These are phyloP conservation scores for Papilio polytes DNA, from an alignment of 1,140 invertebrate genomes.

Conservation along the genomic window DNA sequence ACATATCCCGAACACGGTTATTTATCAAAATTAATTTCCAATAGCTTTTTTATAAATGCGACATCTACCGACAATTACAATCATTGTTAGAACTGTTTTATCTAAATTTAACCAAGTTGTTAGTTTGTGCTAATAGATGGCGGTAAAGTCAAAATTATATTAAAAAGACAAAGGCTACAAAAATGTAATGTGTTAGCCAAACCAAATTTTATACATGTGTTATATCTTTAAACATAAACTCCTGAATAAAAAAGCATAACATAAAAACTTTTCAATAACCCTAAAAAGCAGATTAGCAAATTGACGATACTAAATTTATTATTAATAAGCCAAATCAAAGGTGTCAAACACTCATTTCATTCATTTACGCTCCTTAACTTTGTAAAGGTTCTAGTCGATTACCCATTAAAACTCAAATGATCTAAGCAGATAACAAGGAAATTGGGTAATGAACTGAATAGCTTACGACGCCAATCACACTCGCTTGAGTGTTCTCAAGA, in stretches of 20 bases:
- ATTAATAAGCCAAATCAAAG: neutral
- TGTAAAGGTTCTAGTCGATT: neutral
- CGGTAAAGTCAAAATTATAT: neutral
- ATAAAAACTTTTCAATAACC: neutral
- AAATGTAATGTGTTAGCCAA: neutral
- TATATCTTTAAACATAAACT: neutral
- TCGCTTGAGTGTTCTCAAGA: slow-evolving; percentile 2
- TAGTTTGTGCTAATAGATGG: neutral
- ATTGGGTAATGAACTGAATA: slow-evolving; percentile 21
- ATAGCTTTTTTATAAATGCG: neutral
- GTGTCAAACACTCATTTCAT: neutral
- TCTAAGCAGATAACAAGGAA: slow-evolving; percentile 24
- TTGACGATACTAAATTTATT: neutral
- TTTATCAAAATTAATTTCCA: neutral
- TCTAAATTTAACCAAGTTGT: neutral
- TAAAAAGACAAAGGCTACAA: neutral
- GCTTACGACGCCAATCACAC: slow-evolving; percentile 18
- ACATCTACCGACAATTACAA: neutral
- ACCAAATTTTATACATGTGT: neutral
- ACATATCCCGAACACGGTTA: too few species aligned
- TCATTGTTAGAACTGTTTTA: neutral
- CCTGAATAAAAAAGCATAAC: neutral
- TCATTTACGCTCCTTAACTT: neutral
- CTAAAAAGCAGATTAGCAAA: neutral
- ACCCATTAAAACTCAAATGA: neutral